Evolutionary conservation across 2,888 invertebrate species (phyloP), one percentile per base, ranked within the genome.

Genomic region (Glaucopsyche alexis): DNA sequence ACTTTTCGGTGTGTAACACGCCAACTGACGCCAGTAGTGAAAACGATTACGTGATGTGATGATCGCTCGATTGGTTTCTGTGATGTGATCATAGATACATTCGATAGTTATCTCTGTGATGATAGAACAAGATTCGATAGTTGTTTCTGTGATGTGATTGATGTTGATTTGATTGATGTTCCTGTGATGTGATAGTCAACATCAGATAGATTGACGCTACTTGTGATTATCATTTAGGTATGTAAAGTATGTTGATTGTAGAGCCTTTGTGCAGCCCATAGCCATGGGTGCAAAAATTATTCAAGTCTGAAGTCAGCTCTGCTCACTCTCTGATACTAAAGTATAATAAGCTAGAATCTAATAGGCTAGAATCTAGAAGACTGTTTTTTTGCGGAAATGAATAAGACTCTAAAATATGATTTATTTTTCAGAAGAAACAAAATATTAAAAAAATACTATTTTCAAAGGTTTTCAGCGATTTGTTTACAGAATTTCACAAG

Each of bases 1-100:
- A 52, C 77, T 73, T 73, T 72, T 66, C 66, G 60, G 64, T 71
- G 72, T 72, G 66, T 75, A 49, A 73, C 72, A 76, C 74, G 73
- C 47, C 65, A 71, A 60, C 42, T 42, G 69, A 40, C 42, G 55
- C 52, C 66, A 47, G 47, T n/a, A 67, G 40, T 45, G 70, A 50
- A 70, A 49, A 73, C 71, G 64, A 66, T 72, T 67, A 50, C 50
- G 64, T 66, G 49, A 19, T 50, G 45, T 49, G 71, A 29, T 47
- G 19, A 66, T 50, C 50, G 45, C 42, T 64, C 64, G 14, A 60
- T 72, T 40, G 72, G 55, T 55, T 71, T 55, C 16, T 16, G 40
- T n/a, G 71, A 71, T 52, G 69, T 70, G 49, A 60, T n/a, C n/a
- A n/a, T 55, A 55, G 19, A 19, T 55, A 47, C 13, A 47, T 13